phyloP scores from a whole-genome alignment of 2,113 vertebrate species.

The Leiothrix lutea region DNA sequence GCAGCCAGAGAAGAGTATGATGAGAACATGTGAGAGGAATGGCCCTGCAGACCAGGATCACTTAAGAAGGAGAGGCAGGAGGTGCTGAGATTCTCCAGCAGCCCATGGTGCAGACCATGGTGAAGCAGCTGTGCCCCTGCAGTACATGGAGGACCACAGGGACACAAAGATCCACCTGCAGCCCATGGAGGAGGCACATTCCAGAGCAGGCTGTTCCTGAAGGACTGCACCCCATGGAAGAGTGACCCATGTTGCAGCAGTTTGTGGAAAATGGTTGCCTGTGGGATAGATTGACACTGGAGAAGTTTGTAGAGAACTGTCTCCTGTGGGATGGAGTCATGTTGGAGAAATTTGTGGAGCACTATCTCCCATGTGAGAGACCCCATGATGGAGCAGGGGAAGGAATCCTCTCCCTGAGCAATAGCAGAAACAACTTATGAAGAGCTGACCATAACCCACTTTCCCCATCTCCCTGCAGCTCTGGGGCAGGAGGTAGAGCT shows the following conservation, averaged over 20 bases:
- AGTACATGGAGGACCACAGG: neutral
- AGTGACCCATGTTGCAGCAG: rapidly evolving
- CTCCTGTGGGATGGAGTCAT: neutral
- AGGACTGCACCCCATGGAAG: neutral
- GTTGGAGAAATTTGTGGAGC: neutral
- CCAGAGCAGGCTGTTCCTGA: neutral
- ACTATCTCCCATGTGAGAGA: neutral
- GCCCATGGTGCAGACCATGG: no score
- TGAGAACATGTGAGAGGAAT: neutral
- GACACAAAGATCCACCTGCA: neutral
- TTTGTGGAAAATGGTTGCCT: neutral
- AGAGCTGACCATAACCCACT: neutral
- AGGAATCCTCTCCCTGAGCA: neutral
- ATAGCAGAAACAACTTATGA: neutral
- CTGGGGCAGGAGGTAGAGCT: neutral
- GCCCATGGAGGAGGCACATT: neutral
- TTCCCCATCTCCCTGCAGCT: neutral
- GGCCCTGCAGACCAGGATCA: neutral
- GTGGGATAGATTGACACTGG: neutral
- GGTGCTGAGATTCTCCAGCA: neutral
- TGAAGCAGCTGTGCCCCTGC: neutral
- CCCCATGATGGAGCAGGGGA: neutral
- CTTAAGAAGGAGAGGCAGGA: no score
- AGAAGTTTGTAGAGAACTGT: neutral
- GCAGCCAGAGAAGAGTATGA: neutral